A percentile compares a stretch with the other conserved stretches of the same genome.
Evolutionary conservation across 1,140 invertebrate genomes (phyloP).

Genomic region (Globodera rostochiensis): DNA sequence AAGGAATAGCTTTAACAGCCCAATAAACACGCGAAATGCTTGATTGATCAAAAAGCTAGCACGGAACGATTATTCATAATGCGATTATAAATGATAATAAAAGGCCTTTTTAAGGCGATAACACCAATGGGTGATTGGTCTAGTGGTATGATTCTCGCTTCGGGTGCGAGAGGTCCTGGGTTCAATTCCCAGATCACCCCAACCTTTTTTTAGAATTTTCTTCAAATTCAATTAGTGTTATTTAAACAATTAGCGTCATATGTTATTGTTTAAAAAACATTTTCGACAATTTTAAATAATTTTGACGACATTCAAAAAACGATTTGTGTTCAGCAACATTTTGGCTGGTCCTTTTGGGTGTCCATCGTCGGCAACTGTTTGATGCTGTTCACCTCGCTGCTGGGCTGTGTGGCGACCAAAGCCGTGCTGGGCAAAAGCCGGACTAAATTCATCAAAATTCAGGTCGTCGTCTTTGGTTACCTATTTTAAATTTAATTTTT

Average conservation of each 20-base stretch:
- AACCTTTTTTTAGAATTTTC: neutral
- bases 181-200: conserved; percentile 13
- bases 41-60: neutral
- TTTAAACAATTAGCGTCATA: neutral
- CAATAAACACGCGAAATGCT: too few species aligned
- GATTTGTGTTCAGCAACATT: conserved; percentile 55
- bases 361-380: conserved; percentile 54
- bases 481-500: too few species aligned
- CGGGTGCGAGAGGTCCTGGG: conserved; percentile 69
- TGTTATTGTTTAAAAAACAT: neutral
- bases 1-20: too few species aligned
- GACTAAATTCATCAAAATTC: conserved; percentile 61
- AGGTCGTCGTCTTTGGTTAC: conserved; percentile 9
- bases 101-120: too few species aligned
- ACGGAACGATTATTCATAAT: neutral
- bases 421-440: conserved; percentile 38
- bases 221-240: neutral
- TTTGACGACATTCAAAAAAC: neutral
- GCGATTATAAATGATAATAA: neutral
- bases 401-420: conserved; percentile 60
- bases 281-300: too few species aligned
- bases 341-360: conserved; percentile 65
- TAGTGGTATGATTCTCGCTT: conserved; percentile 71
- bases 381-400: conserved; percentile 48
- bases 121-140: conserved; percentile 61